Conservation (phyloP, 2,888 invertebrate genomes). For the Clistopyga incitator region DNA sequence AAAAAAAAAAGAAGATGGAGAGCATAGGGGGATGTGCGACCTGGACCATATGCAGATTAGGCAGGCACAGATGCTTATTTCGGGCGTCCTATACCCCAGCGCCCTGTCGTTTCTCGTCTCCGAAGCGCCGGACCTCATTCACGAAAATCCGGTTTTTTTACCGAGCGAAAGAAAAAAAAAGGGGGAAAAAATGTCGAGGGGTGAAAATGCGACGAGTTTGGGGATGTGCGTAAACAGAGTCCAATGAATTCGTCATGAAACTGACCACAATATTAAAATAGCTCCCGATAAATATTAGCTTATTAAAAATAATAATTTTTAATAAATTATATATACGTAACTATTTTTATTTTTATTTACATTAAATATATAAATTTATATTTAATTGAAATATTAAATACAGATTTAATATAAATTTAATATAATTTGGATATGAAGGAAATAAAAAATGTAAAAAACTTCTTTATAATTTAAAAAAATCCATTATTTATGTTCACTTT, state of each 20-base stretch:
- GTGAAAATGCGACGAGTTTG: slow-evolving; percentile 27
- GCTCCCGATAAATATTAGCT: no score
- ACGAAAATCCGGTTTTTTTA: slow-evolving; percentile 79
- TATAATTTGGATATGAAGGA: no score
- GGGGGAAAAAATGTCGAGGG: slow-evolving; percentile 57
- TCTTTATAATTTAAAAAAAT: no score
- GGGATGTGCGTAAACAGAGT: slow-evolving; percentile 10
- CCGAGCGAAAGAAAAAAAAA: slow-evolving; percentile 51
- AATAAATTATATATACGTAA: no score
- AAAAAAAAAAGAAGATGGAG: slow-evolving; percentile 71
- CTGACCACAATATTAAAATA: slow-evolving; percentile 61
- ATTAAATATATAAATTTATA: no score
- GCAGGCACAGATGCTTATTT: slow-evolving; percentile 82
- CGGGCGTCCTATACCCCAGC: slow-evolving; percentile 50
- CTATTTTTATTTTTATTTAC: no score
- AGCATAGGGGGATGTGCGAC: slow-evolving; percentile 66
- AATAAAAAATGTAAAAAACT: no score
- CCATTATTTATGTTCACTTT: not conserved
- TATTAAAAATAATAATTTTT: no score
- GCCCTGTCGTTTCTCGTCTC: slow-evolving; percentile 34
- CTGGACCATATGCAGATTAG: slow-evolving; percentile 83
- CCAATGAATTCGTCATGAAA: slow-evolving; percentile 39
- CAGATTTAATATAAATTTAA: no score
- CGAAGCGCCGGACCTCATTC: slow-evolving; percentile 72
- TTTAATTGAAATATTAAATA: no score